Evolutionary conservation across 2,888 invertebrate species (phyloP), one percentile per base, ranked within the genome.

Genomic region (Leptopilina drosophilae): DNA sequence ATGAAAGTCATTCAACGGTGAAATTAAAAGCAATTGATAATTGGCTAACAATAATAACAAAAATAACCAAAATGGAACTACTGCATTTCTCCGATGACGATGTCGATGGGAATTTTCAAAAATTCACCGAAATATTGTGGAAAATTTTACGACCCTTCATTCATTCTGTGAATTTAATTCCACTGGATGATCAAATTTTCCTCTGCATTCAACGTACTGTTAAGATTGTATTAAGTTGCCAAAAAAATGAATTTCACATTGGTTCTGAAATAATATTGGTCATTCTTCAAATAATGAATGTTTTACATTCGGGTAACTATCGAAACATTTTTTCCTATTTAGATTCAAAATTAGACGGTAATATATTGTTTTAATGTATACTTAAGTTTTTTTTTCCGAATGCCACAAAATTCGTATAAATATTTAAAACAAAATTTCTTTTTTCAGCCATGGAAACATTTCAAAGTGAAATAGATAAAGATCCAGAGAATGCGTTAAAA

Each of bases 161-260:
- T 64, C 67, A 84, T 64, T 80, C 81, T 1, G 83, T 79, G 76
- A 88, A 88, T 84, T 83, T 89, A 46, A 83, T 83, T 67, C 85
- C 87, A 5, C 46, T 87, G 12, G 87, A 89, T 12, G 87, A 88
- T 46, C 82, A 81, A 14, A 82, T 83, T 20, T 86, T 87, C 2
- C 75, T 84, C 26, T 90, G 88, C 49, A 87, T 91, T 78, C 86
- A 88, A 53, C 84, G 87, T 20, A 85, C 87, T 64, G 82, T 90
- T 7, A 87, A 88, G 79, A 86, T 90, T 66, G 83, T 87, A 80
- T 81, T 84, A 65, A 86, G 85, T 85, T 85, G 89, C 81, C 84
- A 88, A 82, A 84, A 84, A 77, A 87, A 84, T 26, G 83, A 82
- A 67, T 82, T 85, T 67, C 15, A 80, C 11, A 78, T 83, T 15